A percentile compares a stretch with the other conserved stretches of the same genome.
These are phyloP conservation scores for Catagonus wagneri DNA, from an alignment of 2,113 vertebrate genomes.

Conservation along the genomic window DNA sequence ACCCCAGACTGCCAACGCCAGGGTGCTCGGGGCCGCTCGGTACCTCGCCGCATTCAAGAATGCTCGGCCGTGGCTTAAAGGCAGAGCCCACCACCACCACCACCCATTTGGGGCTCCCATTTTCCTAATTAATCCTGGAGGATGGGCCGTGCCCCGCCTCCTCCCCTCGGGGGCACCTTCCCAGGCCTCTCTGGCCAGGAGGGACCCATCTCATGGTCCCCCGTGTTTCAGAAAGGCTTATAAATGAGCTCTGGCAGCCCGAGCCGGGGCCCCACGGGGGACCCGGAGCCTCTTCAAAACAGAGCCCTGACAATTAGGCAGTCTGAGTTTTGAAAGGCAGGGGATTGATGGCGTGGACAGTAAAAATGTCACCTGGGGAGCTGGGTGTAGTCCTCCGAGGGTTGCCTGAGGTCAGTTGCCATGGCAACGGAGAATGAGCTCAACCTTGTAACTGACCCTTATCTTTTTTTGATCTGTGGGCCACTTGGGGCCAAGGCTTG, in stretches of 20 bases:
- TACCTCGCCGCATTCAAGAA: neutral
- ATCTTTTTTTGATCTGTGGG: slow-evolving; percentile 94
- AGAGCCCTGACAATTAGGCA: slow-evolving; percentile 85
- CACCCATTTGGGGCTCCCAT: slow-evolving; percentile 59
- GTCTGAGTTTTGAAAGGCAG: slow-evolving; percentile 85
- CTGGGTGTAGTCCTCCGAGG: slow-evolving; percentile 93
- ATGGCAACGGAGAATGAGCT: slow-evolving; percentile 94
- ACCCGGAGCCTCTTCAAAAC: slow-evolving; percentile 67
- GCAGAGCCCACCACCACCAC: neutral
- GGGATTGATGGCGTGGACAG: slow-evolving; percentile 93
- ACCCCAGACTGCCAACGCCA: accelerated
- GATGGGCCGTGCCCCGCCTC: slow-evolving; percentile 81
- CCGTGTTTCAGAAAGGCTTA: slow-evolving; percentile 86
- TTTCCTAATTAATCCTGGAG: slow-evolving; percentile 88
- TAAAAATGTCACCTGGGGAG: slow-evolving; percentile 91
- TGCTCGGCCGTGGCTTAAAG: neutral
- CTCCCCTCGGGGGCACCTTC: slow-evolving; percentile 32
- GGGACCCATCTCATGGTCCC: slow-evolving; percentile 78
- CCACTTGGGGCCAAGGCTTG: slow-evolving; percentile 90
- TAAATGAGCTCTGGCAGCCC: slow-evolving; percentile 89
- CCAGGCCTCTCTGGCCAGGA: slow-evolving; percentile 73
- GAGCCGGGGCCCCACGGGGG: slow-evolving; percentile 63
- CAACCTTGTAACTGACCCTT: slow-evolving; percentile 98
- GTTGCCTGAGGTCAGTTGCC: slow-evolving; percentile 97
- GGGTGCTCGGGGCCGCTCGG: neutral